Evolutionary conservation across 2,113 vertebrate genomes (phyloP), one percentile per base, ranked within the genome.

Genomic region (Callocephalon fimbriatum): DNA sequence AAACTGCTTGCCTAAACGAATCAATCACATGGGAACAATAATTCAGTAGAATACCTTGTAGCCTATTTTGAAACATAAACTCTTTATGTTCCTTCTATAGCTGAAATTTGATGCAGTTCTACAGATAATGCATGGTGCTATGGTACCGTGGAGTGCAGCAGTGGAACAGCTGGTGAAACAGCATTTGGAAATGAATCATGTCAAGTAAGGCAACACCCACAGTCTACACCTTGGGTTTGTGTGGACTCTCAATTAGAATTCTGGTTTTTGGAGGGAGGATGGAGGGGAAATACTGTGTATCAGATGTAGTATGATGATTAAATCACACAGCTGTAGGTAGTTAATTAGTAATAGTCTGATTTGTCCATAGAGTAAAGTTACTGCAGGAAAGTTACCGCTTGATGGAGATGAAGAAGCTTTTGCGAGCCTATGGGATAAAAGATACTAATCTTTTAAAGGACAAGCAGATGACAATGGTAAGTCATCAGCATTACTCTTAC

Each of bases 351-450:
- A 63, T 26, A 50, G 32, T 31, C 75, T 74, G 0, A 70, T 97
- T 95, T 97, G 12, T 73, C 51, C 94, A 48, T 71, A 99, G 99
- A 93, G 99, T 99, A 86, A 98, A 99, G 90, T 97, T 99, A 75
- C 90, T 99, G 63, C 99, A 99, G 88, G 99, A 99, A 76, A 99
- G 99, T 91, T 99, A 99, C 95, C 97, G 92, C 45, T 97, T 99
- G 40, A 99, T 99, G 99, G 99, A 99, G 95, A 99, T 99, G 96
- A 99, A 99, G 96, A 99, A 99, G 78, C 98, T 99, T 83, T 96
- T 99, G 80, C 97, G 99, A 85, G 98, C 98, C 47, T 99, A 99
- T 61, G 99, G 99, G 26, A 99, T 99, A 96, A 98, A 99, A 81
- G 99, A 98, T 71, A 98, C 98, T 91, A 99, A 99, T 85, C 98